phyloP scores from a whole-genome alignment of 2,113 vertebrate species.

The Amazona guildingii region DNA sequence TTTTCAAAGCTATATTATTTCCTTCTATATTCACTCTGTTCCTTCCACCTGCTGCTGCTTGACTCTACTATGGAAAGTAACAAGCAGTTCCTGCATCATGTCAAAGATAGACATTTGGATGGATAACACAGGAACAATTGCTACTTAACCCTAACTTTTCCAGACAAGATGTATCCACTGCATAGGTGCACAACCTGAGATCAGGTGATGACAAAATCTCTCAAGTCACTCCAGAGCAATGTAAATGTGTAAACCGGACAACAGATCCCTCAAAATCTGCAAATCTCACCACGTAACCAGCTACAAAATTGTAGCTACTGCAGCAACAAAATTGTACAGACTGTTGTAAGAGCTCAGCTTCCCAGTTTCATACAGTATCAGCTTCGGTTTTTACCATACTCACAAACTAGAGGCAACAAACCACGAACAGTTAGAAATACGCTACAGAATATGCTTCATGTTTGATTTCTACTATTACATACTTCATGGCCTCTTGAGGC shows the following conservation, averaged over 20 bases:
- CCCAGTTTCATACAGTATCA: not conserved
- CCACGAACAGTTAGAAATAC: not conserved
- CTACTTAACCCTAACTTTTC: not conserved
- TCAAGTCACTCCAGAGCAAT: not conserved
- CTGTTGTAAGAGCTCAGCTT: not conserved
- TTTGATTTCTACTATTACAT: not conserved
- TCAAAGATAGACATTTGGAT: not conserved
- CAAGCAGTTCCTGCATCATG: not conserved
- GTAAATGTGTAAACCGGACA: not conserved
- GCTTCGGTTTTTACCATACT: not conserved
- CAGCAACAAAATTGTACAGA: not conserved
- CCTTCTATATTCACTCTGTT: not conserved
- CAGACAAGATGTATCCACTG: not conserved
- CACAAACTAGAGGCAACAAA: not conserved
- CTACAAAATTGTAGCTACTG: not conserved
- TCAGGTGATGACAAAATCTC: not conserved
- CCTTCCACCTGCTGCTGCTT: not conserved
- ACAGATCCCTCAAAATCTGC: not conserved
- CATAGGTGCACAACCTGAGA: not conserved
- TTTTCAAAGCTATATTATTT: not conserved
- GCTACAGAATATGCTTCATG: not conserved
- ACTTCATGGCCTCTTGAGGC: constrained; percentile 10
- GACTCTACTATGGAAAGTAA: not conserved
- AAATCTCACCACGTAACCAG: not conserved
- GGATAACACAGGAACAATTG: not conserved